Base-by-base conservation (phyloP, 2,113 vertebrate species). In the Mesoclemmys tuberculata region DNA sequence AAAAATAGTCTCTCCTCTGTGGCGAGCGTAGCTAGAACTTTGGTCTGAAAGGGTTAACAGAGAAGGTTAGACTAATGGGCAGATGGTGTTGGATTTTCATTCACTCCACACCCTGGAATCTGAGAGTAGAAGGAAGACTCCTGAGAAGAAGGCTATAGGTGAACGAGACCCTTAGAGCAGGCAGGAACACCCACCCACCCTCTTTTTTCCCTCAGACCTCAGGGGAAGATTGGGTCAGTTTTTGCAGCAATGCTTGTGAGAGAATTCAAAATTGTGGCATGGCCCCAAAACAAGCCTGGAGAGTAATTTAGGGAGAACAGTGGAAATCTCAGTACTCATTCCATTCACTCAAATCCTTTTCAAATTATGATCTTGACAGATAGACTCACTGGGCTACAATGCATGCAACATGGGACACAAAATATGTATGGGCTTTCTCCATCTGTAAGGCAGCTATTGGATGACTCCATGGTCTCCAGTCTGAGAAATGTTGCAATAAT, bases 281-380 rank as follows among this genome's bases (percentile, higher is more conserved):
- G 41, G 46, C 24, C 41, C 12, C 41, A 46, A 77, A 77, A 46
- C 5, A 87, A 86, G 44, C 7, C 52, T 2, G 82, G n/a, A 11
- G 91, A 87, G 13, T 90, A 81, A 81, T 38, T 9, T 12, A 64
- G 3, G 46, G 49, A 90, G 80, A 89, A 86, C 41, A 26, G 26
- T 46, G 44, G 41, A 77, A 77, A 77, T 41, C 21, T 31, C 22
- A 31, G 49, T 31, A 26, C 0, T 1, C 49, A 89, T 96, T 89
- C 80, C 6, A 35, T 94, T 83, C 89, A 93, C 58, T 95, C 86
- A 64, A 51, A 84, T 95, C 93, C 84, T 90, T 85, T 91, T 81
- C 64, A 80, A 31, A 77, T 91, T 91, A 84, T 38, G 83, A 3
- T 85, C 38, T 71, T 55, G 58, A 88, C 0, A 0, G 41, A 38